Conservation (phyloP, 1,140 invertebrate genomes). For the Drosophila parvula region DNA sequence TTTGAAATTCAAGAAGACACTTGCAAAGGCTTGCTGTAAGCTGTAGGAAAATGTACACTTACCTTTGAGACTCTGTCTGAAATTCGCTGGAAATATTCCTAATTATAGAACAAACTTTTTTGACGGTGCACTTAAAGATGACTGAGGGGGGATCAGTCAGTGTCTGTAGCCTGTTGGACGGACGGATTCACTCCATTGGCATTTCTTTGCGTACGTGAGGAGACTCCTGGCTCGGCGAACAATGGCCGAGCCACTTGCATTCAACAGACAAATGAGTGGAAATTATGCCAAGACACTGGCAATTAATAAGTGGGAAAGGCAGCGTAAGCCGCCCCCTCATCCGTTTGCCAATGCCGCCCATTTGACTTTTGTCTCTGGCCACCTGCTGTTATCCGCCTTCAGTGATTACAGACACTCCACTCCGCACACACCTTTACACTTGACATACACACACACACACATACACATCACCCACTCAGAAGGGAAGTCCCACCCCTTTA, state of each 20-base stretch:
- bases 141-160: background rate
- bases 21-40: background rate
- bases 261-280: slow-evolving; percentile 79
- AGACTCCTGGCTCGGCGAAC: slow-evolving; percentile 64
- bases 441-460: background rate
- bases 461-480: background rate
- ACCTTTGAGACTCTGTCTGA: background rate
- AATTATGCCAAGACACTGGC: slow-evolving; percentile 81
- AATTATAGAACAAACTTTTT: background rate
- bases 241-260: slow-evolving; percentile 70
- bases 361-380: slow-evolving; percentile 51
- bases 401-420: slow-evolving; percentile 41
- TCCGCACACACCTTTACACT: slow-evolving; percentile 1
- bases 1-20: background rate
- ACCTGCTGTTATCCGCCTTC: slow-evolving; percentile 52
- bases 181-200: slow-evolving; percentile 34
- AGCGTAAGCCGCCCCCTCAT: slow-evolving; percentile 31
- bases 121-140: background rate
- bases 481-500: background rate
- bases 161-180: slow-evolving; percentile 16
- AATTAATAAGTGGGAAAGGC: slow-evolving; percentile 75
- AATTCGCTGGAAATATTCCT: background rate
- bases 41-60: background rate
- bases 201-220: slow-evolving; percentile 60
- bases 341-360: background rate